Evolutionary conservation across 2,113 vertebrate genomes (phyloP).

Genomic region (Ginglymostoma cirratum): DNA sequence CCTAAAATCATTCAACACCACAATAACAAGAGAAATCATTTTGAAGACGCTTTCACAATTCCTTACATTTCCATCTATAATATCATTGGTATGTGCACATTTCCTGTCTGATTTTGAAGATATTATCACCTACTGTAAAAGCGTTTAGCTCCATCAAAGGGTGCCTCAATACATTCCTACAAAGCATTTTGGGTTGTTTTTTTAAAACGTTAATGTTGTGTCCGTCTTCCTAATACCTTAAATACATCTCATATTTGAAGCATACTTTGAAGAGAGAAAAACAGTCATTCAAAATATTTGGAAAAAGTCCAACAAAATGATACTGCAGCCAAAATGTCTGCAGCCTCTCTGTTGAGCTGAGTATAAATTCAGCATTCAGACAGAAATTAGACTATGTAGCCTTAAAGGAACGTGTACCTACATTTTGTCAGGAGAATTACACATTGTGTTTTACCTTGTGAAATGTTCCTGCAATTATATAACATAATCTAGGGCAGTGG

Average conservation of each 20-base stretch:
- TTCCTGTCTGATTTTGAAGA: background rate
- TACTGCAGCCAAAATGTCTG: background rate
- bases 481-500: background rate
- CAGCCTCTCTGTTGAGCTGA: background rate
- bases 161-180: background rate
- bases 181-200: background rate
- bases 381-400: background rate
- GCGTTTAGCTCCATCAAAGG: background rate
- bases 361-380: background rate
- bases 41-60: background rate
- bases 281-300: background rate
- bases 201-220: background rate
- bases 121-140: background rate
- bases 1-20: background rate
- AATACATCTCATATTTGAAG: background rate
- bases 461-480: background rate
- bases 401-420: background rate
- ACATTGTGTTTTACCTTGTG: background rate
- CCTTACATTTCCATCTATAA: background rate
- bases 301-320: background rate
- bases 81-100: background rate
- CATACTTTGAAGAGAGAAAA: background rate
- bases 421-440: background rate
- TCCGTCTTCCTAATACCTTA: background rate
- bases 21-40: background rate